Percentiles rank a stretch among this genome's conserved stretches.
These are phyloP conservation scores for Steatocranus sp. DNA, from an alignment of 2,797 vertebrate genomes.

Conservation along the genomic window DNA sequence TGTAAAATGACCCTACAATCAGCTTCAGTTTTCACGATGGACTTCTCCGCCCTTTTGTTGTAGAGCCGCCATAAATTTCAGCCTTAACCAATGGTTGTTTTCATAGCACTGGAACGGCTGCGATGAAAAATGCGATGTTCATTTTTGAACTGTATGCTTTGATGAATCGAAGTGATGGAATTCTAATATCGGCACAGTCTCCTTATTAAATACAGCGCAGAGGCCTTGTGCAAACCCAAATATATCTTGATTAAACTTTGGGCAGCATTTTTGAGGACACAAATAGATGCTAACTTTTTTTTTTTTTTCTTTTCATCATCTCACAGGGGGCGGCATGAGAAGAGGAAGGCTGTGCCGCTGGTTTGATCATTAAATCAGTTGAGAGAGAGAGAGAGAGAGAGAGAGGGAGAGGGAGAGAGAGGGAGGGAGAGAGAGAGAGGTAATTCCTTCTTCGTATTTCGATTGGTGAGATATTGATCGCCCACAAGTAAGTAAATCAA, in stretches of 20 bases:
- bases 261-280: constrained; percentile 18
- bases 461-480: neutral
- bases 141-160: neutral
- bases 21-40: neutral
- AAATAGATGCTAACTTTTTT: constrained; percentile 43
- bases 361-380: constrained; percentile 23
- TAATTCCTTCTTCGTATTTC: neutral
- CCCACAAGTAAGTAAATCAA: neutral
- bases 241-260: constrained; percentile 44
- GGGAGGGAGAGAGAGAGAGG: neutral
- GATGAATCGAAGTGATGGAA: neutral
- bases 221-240: constrained; percentile 27
- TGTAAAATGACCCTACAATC: neutral
- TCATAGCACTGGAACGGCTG: neutral
- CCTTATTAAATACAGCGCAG: constrained; percentile 35
- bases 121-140: neutral
- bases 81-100: neutral
- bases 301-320: too few relatives aligned
- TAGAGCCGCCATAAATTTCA: rapidly evolving
- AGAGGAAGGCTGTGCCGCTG: neutral
- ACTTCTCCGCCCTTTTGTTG: neutral
- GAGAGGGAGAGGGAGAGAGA: rapidly evolving
- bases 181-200: constrained; percentile 4
- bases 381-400: neutral
- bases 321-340: neutral